Conservation (phyloP, 2,113 vertebrate genomes). For the Aramus guarauna region DNA sequence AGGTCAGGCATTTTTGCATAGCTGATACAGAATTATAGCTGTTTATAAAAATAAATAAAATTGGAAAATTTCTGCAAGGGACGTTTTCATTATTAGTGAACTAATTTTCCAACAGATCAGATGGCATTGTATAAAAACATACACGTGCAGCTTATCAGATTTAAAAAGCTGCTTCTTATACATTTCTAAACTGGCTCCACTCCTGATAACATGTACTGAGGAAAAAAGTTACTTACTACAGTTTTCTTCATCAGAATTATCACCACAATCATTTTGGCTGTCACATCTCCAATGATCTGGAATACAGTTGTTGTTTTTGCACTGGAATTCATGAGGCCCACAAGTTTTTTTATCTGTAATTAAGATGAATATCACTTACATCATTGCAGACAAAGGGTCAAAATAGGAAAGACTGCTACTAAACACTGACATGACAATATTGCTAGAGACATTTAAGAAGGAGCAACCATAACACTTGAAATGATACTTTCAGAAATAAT, state of each 20-base stretch:
- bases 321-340: slow-evolving; percentile 96
- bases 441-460: background rate
- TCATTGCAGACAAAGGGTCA: background rate
- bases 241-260: slow-evolving; percentile 96
- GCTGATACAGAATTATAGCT: background rate
- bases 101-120: background rate
- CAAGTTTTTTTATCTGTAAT: slow-evolving; percentile 98
- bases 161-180: background rate
- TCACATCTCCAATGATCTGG: slow-evolving; percentile 98
- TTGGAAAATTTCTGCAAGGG: background rate
- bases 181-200: background rate
- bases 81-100: background rate
- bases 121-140: background rate
- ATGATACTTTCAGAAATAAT: background rate
- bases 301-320: slow-evolving; percentile 98
- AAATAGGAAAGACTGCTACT: background rate
- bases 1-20: background rate
- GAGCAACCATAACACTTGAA: background rate
- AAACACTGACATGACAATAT: background rate
- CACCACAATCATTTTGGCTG: slow-evolving; percentile 96
- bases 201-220: background rate
- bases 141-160: background rate
- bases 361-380: background rate
- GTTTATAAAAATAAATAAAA: background rate
- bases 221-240: slow-evolving; percentile 87